A percentile compares a stretch with the other conserved stretches of the same genome.
These are phyloP conservation scores for Rhagium mordax DNA, from an alignment of 2,888 invertebrate species.

Conservation along the genomic window DNA sequence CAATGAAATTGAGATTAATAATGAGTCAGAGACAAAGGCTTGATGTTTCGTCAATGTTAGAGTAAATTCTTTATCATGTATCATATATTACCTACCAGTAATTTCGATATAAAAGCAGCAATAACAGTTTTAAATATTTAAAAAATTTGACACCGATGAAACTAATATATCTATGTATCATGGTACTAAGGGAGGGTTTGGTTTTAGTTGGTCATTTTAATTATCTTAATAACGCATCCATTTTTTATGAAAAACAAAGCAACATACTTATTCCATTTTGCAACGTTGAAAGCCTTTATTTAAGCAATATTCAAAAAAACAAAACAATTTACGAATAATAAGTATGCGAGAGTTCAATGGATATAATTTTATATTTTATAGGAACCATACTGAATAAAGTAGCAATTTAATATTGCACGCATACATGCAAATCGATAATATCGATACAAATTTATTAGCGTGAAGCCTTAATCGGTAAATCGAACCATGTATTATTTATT, in stretches of 20 bases:
- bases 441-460: conserved; percentile 55
- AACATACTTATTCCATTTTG: not conserved
- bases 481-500: conserved; percentile 42
- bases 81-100: no score
- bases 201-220: no score
- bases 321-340: conserved; percentile 43
- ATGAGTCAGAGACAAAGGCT: not conserved
- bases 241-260: no score
- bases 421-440: conserved; percentile 61
- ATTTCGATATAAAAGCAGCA: no score
- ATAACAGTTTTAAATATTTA: no score
- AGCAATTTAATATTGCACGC: conserved; percentile 63
- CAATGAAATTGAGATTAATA: not conserved
- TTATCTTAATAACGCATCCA: no score
- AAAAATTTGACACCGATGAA: no score
- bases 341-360: conserved; percentile 43
- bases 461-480: conserved; percentile 47
- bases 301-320: conserved; percentile 40
- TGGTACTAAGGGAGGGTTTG: no score
- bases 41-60: no score
- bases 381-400: conserved; percentile 53
- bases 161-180: no score
- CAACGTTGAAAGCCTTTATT: conserved; percentile 38
- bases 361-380: conserved; percentile 53
- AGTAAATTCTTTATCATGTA: no score